Percentiles rank a stretch among this genome's conserved stretches.
Conservation (phyloP, 2,797 vertebrate genomes). For the Artibeus jamaicensis region DNA sequence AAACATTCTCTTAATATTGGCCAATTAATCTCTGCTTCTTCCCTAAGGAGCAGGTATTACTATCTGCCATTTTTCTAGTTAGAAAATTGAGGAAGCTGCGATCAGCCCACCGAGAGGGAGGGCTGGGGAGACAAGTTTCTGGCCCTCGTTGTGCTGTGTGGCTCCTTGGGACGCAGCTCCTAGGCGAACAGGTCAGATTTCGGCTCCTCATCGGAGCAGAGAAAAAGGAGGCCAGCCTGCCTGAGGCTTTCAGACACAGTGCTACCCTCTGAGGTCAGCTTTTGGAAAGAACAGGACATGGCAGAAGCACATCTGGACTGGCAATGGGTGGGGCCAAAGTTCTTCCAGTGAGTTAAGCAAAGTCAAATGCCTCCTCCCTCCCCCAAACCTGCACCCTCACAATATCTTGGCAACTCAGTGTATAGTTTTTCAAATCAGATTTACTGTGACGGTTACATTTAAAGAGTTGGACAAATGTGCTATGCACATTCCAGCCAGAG, state of each 20-base stretch:
- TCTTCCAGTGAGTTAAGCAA: not conserved
- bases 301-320: not conserved
- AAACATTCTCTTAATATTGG: slow-evolving; percentile 34
- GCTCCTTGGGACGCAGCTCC: not conserved
- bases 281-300: not conserved
- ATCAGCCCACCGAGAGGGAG: not conserved
- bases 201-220: not conserved
- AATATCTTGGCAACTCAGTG: slow-evolving; percentile 45
- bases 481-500: slow-evolving; percentile 62
- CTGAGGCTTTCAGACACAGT: not conserved
- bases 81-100: slow-evolving; percentile 33
- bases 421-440: slow-evolving; percentile 52
- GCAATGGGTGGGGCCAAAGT: not conserved
- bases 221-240: not conserved
- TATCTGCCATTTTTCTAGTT: slow-evolving; percentile 53
- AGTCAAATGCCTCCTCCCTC: not conserved
- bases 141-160: not conserved
- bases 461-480: slow-evolving; percentile 52
- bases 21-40: slow-evolving; percentile 61
- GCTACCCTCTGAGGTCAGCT: not conserved
- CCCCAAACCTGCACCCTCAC: not conserved
- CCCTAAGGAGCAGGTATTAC: slow-evolving; percentile 65
- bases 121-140: not conserved
- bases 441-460: slow-evolving; percentile 50
- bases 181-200: not conserved